A percentile compares a stretch with the other conserved stretches of the same genome.
Evolutionary conservation across 2,113 vertebrate species (phyloP).

Genomic region (Cettia cetti): DNA sequence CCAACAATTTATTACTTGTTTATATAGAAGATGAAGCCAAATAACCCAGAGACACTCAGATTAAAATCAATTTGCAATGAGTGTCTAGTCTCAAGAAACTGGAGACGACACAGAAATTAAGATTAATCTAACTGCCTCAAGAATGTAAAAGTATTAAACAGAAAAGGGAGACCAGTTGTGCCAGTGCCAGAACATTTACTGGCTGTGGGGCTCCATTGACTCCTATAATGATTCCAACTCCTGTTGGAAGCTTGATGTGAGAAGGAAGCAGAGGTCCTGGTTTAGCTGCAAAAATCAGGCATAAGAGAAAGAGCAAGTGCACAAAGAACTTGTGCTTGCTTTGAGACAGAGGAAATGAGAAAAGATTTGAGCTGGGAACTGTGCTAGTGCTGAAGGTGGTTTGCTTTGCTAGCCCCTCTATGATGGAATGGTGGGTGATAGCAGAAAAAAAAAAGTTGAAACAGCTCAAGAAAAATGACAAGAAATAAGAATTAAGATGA

Average conservation of each 20-base stretch:
- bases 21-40: neutral
- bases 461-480: conserved; percentile 46
- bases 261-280: neutral
- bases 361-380: neutral
- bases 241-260: neutral
- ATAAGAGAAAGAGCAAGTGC: neutral
- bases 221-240: neutral
- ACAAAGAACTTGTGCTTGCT: neutral
- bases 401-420: conserved; percentile 48
- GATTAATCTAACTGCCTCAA: neutral
- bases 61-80: neutral
- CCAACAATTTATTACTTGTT: neutral
- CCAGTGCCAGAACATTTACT: neutral
- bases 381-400: neutral
- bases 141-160: neutral
- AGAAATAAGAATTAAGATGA: conserved; percentile 55
- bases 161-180: neutral
- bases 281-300: neutral
- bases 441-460: neutral
- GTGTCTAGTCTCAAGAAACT: neutral
- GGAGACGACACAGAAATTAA: neutral
- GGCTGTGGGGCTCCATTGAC: neutral
- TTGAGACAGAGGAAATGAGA: neutral
- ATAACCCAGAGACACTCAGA: neutral
- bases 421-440: conserved; percentile 18